Evolutionary conservation across 2,113 vertebrate genomes (phyloP).

Genomic region (Campylorhamphus procurvoides): DNA sequence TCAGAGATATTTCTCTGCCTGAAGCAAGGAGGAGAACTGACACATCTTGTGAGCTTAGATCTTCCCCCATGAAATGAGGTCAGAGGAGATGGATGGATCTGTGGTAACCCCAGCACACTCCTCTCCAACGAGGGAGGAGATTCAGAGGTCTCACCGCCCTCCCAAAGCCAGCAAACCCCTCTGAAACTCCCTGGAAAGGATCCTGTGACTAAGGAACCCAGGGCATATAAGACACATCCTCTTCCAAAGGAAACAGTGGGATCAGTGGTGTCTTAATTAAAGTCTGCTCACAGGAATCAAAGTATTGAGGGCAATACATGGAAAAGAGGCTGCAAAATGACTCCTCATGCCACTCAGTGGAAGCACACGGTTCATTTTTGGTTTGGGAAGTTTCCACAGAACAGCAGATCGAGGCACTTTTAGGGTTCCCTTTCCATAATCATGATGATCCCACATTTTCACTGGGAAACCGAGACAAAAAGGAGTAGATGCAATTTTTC

Average conservation of each 20-base stretch:
- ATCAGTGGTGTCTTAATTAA: background rate
- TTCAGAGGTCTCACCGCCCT: background rate
- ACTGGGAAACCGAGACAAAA: background rate
- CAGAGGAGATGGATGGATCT: background rate
- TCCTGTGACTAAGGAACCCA: background rate
- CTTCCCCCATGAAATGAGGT: background rate
- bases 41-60: background rate
- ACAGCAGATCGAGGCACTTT: background rate
- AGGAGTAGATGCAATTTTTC: background rate
- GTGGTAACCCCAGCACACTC: background rate
- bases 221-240: background rate
- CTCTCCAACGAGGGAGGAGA: background rate
- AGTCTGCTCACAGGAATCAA: background rate
- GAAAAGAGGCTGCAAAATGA: background rate
- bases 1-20: background rate
- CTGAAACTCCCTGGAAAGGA: background rate
- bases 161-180: background rate
- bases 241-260: background rate
- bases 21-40: background rate
- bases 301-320: background rate
- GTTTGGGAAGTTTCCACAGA: background rate
- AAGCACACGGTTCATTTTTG: background rate
- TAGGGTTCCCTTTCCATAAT: background rate
- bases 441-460: rapidly evolving
- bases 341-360: background rate